phyloP scores from a whole-genome alignment of 2,888 invertebrate species.

The Drosophila merina region DNA sequence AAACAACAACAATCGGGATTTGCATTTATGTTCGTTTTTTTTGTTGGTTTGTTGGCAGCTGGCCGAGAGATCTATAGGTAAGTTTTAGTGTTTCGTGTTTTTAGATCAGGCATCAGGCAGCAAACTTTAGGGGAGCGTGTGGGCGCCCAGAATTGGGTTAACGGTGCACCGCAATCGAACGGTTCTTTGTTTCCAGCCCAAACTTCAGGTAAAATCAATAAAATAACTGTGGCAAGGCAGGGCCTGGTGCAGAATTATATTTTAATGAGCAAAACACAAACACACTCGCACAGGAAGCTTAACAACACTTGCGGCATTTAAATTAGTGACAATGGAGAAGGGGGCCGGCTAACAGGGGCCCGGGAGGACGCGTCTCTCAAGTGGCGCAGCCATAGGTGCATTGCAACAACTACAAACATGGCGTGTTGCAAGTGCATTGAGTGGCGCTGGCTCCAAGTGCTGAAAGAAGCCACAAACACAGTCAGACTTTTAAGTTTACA shows the following conservation, averaged over 20 bases:
- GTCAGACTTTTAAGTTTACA: not conserved
- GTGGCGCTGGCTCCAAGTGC: slow-evolving; percentile 59
- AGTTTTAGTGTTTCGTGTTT: slow-evolving; percentile 26
- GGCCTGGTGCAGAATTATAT: slow-evolving; percentile 61
- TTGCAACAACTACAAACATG: slow-evolving; percentile 47
- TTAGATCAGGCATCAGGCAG: slow-evolving; percentile 41
- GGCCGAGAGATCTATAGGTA: slow-evolving; percentile 24
- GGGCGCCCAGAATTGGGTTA: slow-evolving; percentile 65
- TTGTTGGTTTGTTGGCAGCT: slow-evolving; percentile 19
- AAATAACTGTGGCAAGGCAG: slow-evolving; percentile 24
- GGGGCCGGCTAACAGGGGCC: not conserved
- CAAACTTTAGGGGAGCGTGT: slow-evolving; percentile 53
- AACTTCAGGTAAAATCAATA: slow-evolving; percentile 73
- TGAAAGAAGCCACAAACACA: slow-evolving; percentile 68
- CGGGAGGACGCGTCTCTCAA: slow-evolving; percentile 47
- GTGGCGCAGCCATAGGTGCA: slow-evolving; percentile 66
- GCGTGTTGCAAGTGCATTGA: slow-evolving; percentile 66
- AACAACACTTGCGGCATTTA: slow-evolving; percentile 75
- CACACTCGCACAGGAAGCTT: slow-evolving; percentile 67
- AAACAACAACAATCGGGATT: slow-evolving; percentile 50
- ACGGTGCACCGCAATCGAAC: slow-evolving; percentile 33
- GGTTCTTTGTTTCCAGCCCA: slow-evolving; percentile 35
- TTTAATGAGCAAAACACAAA: slow-evolving; percentile 62
- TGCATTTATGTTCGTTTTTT: not conserved
- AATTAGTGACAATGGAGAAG: slow-evolving; percentile 56